Base-by-base conservation (phyloP, 2,888 invertebrate genomes). In the Entomobrya proxima region DNA sequence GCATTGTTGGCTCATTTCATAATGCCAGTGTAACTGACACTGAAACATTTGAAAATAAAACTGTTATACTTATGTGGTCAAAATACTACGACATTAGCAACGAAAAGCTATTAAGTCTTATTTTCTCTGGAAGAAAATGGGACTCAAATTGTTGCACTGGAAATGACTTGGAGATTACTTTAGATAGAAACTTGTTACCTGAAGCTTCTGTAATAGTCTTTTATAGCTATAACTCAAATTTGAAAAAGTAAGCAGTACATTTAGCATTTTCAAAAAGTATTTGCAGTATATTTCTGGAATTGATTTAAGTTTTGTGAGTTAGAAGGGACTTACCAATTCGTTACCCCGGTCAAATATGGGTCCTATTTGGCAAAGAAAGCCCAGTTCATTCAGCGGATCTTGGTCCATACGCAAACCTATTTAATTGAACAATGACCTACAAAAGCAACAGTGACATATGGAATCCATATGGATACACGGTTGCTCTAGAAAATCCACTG, bases 11-110 rank as follows among this genome's bases (percentile, higher is more conserved):
- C n/a, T n/a, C n/a, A n/a, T n/a, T n/a, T n/a, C n/a, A n/a, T n/a
- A n/a, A n/a, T n/a, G n/a, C n/a, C n/a, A n/a, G n/a, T n/a, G n/a
- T n/a, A n/a, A n/a, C n/a, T n/a, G n/a, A n/a, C 4, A 27, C 18
- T 35, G 32, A n/a, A 30, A 18, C 7, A 11, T 44, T 2, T 15
- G n/a, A 32, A 9, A 13, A 64, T 24, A 69, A 74, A 50, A 24
- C 24, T 2, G 64, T 78, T 1, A 61, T 78, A 32, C 15, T 78
- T 13, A 67, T 78, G 67, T 78, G 78, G 78, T 18, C 78, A 9
- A 27, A 61, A 4, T 78, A 67, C 27, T 78, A 67, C 15, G 11
- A 7, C 9, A 15, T 47, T 18, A 67, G 24, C n/a, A 52, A 27
- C 3, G 32, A 47, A 11, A 1, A 7, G 0, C 13, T 50, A 9